Conservation (phyloP, 2,113 vertebrate species). For the Corythornis vintsioides region DNA sequence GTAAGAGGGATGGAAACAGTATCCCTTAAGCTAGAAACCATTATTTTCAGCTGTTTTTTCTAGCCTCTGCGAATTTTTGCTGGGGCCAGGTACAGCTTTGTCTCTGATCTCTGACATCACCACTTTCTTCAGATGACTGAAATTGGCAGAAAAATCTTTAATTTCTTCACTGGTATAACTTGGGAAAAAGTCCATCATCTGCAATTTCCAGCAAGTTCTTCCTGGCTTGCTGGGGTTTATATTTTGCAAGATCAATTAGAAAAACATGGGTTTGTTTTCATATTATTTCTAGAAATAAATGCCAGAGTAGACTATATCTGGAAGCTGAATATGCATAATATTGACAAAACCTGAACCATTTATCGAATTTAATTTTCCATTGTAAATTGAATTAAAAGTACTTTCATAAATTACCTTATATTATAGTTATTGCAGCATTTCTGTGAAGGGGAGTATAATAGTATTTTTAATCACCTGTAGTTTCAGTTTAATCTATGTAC, state of each 20-base stretch:
- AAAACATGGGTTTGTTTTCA: neutral
- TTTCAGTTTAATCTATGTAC: neutral
- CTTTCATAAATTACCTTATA: neutral
- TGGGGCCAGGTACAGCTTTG: neutral
- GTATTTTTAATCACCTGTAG: neutral
- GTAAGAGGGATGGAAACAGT: neutral
- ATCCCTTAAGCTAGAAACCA: neutral
- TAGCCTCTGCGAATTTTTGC: neutral
- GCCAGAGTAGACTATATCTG: neutral
- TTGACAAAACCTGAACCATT: neutral
- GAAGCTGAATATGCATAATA: neutral
- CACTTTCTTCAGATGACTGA: neutral
- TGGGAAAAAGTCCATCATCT: neutral
- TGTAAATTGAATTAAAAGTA: neutral
- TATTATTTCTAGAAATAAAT: constrained; percentile 7
- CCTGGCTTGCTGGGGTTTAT: neutral
- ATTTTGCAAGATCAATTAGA: constrained; percentile 45
- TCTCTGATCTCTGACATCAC: neutral
- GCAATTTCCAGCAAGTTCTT: neutral
- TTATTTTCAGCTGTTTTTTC: neutral
- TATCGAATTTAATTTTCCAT: neutral
- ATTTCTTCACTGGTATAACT: neutral
- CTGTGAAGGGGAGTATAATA: neutral
- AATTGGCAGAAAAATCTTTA: neutral
- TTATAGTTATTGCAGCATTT: neutral